Conservation (phyloP, 2,888 invertebrate genomes). For the Tipula unca region DNA sequence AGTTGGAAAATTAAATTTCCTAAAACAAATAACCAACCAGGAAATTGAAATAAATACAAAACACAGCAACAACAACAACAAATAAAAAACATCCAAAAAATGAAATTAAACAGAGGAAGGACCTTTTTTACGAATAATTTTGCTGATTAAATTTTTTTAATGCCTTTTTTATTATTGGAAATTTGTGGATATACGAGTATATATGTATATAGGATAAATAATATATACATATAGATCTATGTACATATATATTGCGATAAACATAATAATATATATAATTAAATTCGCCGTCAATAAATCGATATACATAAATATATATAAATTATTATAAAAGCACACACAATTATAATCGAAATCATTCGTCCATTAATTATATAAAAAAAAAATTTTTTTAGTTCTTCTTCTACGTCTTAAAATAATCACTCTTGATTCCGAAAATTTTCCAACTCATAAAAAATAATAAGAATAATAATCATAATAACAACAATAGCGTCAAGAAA, state of each 20-base stretch:
- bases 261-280: background rate
- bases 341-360: background rate
- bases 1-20: slow-evolving; percentile 4
- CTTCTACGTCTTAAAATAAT: background rate
- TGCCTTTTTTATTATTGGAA: background rate
- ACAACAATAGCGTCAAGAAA: background rate
- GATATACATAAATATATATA: background rate
- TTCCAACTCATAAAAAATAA: background rate
- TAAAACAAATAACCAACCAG: slow-evolving; percentile 2
- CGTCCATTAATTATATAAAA: background rate
- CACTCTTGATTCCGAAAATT: background rate
- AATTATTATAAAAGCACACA: no score
- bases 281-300: background rate
- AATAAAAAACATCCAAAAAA: background rate
- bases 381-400: background rate
- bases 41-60: slow-evolving; percentile 8
- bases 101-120: background rate
- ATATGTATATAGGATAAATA: no score
- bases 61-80: background rate
- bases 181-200: no score
- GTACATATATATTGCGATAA: background rate
- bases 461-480: background rate
- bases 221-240: background rate
- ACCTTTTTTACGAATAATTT: background rate
- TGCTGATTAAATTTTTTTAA: background rate